Evolutionary conservation across 2,113 vertebrate genomes (phyloP).

Genomic region (Mastomys natalensis): DNA sequence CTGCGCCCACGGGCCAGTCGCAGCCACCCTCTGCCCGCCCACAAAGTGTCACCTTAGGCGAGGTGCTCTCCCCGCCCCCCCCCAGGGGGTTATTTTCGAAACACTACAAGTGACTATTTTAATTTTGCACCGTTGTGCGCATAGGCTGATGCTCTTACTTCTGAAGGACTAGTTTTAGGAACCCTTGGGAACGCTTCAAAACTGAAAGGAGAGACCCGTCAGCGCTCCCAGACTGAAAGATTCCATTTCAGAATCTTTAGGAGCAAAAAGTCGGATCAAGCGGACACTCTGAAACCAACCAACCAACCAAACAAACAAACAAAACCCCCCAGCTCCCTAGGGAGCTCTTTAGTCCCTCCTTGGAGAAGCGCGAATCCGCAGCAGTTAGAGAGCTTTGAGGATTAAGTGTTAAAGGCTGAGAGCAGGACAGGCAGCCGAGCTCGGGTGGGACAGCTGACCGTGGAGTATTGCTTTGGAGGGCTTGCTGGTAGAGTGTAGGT

Average conservation of each 20-base stretch:
- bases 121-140: slow-evolving; percentile 9
- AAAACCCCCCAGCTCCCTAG: no score
- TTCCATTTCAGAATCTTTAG: not conserved
- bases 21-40: not conserved
- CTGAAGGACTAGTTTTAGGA: not conserved
- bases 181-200: not conserved
- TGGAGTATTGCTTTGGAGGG: not conserved
- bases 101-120: slow-evolving; percentile 20
- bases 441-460: not conserved
- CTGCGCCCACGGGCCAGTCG: not conserved
- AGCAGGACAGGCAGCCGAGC: not conserved
- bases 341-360: not conserved
- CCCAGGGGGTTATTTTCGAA: slow-evolving; percentile 45
- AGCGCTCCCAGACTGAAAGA: not conserved
- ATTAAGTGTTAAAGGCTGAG: not conserved
- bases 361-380: not conserved
- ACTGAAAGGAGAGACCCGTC: not conserved
- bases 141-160: not conserved
- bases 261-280: not conserved
- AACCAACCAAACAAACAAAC: not conserved
- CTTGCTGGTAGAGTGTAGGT: not conserved
- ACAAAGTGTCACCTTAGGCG: slow-evolving; percentile 32
- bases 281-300: not conserved
- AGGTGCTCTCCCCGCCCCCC: slow-evolving; percentile 14
- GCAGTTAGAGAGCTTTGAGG: not conserved